A percentile compares a stretch with the other conserved stretches of the same genome.
Evolutionary conservation across 2,113 vertebrate genomes (phyloP).

Genomic region (Onychorhynchus coronatus): DNA sequence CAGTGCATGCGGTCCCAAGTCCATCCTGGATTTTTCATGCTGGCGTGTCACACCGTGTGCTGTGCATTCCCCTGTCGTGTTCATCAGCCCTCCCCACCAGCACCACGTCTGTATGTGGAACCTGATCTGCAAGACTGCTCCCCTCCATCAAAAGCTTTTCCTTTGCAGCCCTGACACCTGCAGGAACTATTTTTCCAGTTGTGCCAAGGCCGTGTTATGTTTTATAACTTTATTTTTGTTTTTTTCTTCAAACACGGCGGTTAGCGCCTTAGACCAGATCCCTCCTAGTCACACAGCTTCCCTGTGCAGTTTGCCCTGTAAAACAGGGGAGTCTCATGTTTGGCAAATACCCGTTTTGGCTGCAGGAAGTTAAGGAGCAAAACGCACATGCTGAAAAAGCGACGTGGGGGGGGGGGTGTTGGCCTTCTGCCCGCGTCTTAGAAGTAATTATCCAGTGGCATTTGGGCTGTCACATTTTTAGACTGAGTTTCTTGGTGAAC

Average conservation of each 20-base stretch:
- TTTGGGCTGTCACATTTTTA: background rate
- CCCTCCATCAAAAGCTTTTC: background rate
- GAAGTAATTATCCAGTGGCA: background rate
- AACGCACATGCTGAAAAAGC: rapidly evolving
- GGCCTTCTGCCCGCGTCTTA: background rate
- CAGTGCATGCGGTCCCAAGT: rapidly evolving
- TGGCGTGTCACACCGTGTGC: rapidly evolving
- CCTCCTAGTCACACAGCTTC: rapidly evolving
- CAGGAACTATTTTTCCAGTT: rapidly evolving
- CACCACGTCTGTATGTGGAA: background rate
- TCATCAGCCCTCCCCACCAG: background rate
- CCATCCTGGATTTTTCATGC: rapidly evolving
- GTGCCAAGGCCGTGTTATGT: rapidly evolving
- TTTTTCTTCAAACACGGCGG: background rate
- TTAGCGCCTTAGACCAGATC: background rate
- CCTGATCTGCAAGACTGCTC: background rate
- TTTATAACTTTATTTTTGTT: background rate
- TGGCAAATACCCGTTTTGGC: background rate
- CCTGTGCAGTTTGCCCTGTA: rapidly evolving
- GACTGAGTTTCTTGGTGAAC: background rate
- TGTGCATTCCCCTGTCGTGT: rapidly evolving
- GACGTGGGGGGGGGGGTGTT: rapidly evolving
- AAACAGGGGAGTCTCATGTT: rapidly evolving
- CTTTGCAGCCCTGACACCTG: rapidly evolving
- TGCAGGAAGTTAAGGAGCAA: background rate